Evolutionary conservation across 2,888 invertebrate genomes (phyloP).

Genomic region (Folsomia manolachei): DNA sequence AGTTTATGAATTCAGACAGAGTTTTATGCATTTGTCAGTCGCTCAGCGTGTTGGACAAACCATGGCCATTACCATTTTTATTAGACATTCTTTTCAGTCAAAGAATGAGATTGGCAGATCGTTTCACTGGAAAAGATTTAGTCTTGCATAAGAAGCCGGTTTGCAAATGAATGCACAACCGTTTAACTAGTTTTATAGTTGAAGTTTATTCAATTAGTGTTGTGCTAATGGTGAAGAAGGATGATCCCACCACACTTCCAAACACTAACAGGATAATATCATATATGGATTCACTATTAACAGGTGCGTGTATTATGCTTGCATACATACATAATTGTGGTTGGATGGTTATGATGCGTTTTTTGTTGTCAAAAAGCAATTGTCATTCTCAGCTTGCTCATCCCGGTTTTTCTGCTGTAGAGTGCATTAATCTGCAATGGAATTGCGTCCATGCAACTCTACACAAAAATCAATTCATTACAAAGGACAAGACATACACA

Average conservation of each 20-base stretch:
- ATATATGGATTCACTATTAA: not conserved
- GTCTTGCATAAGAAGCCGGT: not conserved
- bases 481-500: too few species aligned
- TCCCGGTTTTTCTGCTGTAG: slow-evolving; percentile 37
- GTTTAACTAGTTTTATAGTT: slow-evolving; percentile 15
- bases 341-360: not conserved
- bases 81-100: too few species aligned
- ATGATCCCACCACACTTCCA: too few species aligned
- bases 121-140: not conserved
- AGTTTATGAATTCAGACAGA: too few species aligned
- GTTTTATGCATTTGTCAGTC: too few species aligned
- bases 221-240: not conserved
- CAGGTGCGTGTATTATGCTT: not conserved
- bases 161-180: not conserved
- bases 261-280: not conserved
- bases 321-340: not conserved
- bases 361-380: slow-evolving; percentile 40
- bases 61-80: too few species aligned
- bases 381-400: slow-evolving; percentile 48
- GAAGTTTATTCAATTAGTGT: slow-evolving; percentile 8
- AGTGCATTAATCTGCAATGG: slow-evolving; percentile 47
- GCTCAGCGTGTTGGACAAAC: too few species aligned
- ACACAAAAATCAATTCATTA: slow-evolving; percentile 18
- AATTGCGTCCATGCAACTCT: slow-evolving; percentile 23
- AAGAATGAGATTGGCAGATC: not conserved